Base-by-base conservation (phyloP, 2,797 vertebrate genomes). In the Oophaga sylvatica region DNA sequence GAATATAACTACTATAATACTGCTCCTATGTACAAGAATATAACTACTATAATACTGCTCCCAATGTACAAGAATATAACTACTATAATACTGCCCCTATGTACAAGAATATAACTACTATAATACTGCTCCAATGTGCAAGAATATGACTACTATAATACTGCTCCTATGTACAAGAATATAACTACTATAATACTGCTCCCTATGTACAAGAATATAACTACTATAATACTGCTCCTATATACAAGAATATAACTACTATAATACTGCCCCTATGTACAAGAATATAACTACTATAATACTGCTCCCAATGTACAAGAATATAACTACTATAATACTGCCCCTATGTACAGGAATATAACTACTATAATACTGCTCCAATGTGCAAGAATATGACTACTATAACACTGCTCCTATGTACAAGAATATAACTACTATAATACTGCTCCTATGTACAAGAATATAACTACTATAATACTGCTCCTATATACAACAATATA, bases 261-360 rank as follows among this genome's bases (percentile, higher is more conserved):
- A 63, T 63, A 67, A 67, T 31, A 68, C n/a, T n/a, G n/a, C n/a
- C n/a, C n/a, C n/a, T n/a, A n/a, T n/a, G n/a, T n/a, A n/a, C 35
- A 41, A 22, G 62, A 63, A n/a, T 63, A 63, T 63, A 63, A 63
- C 62, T 22, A 63, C 62, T 63, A 63, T 63, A 63, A 63, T 63
- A 63, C 20, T 63, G 62, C 62, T 2, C 20, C 62, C 11, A 63
- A 10, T n/a, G 20, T 63, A n/a, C 62, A n/a, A 63, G 20, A 63
- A 63, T 63, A 63, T 63, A 63, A 63, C 62, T 63, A n/a, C 62
- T 63, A 63, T 63, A 67, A 67, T 31, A 68, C n/a, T n/a, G n/a
- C n/a, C n/a, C n/a, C n/a, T n/a, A n/a, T n/a, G n/a, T n/a, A n/a
- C 35, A 41, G 9, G 62, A 63, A n/a, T 63, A 63, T 63, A 63